Conservation (phyloP, 2,888 invertebrate genomes). For the Agonum fuliginosum region DNA sequence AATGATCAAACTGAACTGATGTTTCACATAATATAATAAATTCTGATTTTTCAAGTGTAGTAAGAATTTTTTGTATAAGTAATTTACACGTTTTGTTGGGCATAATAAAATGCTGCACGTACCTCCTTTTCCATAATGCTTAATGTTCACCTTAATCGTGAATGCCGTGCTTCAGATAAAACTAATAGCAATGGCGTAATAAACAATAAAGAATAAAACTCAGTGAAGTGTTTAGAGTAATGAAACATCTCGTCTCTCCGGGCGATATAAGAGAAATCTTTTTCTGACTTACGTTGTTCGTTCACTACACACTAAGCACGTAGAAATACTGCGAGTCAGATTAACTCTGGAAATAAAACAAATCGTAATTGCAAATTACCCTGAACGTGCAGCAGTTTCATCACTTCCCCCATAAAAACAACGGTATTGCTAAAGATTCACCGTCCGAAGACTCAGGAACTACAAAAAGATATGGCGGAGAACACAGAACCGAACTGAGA, state of each 20-base stretch:
- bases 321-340: background rate
- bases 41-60: too few relatives aligned
- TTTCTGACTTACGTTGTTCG: background rate
- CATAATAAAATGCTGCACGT: too few relatives aligned
- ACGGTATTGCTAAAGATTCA: constrained; percentile 20
- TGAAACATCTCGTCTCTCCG: background rate
- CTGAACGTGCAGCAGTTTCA: constrained; percentile 35
- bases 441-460: background rate
- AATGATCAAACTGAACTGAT: too few relatives aligned
- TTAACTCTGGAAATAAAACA: constrained; percentile 39
- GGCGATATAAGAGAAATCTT: background rate
- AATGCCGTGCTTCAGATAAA: too few relatives aligned
- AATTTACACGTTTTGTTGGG: too few relatives aligned
- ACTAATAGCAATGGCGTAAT: background rate
- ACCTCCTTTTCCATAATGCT: too few relatives aligned
- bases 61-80: too few relatives aligned
- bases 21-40: too few relatives aligned
- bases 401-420: constrained; percentile 37
- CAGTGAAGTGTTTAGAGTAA: constrained; percentile 4
- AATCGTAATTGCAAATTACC: constrained; percentile 50
- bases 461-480: constrained; percentile 31
- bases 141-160: too few relatives aligned
- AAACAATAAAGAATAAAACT: background rate
- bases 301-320: background rate
- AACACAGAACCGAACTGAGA: background rate